A percentile compares a stretch with the other conserved stretches of the same genome.
Conservation (phyloP, 1,140 invertebrate species). For the Bombus turneri region DNA sequence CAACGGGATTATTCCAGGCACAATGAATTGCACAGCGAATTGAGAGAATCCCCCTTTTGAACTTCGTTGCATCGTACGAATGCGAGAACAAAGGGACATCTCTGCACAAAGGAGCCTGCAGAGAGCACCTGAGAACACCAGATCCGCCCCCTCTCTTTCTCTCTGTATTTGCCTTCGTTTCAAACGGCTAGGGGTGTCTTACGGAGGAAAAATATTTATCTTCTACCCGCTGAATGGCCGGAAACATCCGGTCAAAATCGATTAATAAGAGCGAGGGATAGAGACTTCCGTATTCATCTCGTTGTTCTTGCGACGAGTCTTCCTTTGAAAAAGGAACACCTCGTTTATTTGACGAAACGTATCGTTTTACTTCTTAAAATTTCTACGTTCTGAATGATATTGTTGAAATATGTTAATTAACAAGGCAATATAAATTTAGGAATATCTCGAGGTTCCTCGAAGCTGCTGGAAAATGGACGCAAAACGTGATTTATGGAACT, state of each 20-base stretch:
- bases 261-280: slow-evolving; percentile 15
- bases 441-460: background rate
- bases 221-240: background rate
- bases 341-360: background rate
- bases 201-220: slow-evolving; percentile 41
- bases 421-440: background rate
- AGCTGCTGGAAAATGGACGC: background rate
- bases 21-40: slow-evolving; percentile 48
- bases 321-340: background rate
- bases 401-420: background rate
- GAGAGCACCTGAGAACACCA: slow-evolving; percentile 3
- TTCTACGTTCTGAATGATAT: background rate
- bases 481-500: slow-evolving; percentile 13
- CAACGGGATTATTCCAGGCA: slow-evolving; percentile 45
- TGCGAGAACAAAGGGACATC: slow-evolving; percentile 43
- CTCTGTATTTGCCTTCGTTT: background rate
- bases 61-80: slow-evolving; percentile 48
- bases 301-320: background rate
- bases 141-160: background rate
- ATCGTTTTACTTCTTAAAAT: too few relatives aligned
- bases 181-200: background rate
- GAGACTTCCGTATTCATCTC: background rate
- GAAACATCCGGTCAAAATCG: slow-evolving; percentile 8
- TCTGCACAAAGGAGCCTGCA: slow-evolving; percentile 38
- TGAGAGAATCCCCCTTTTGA: slow-evolving; percentile 49